These are phyloP conservation scores for Tachuris rubrigastra DNA, from an alignment of 2,113 vertebrate species.

Conservation along the genomic window DNA sequence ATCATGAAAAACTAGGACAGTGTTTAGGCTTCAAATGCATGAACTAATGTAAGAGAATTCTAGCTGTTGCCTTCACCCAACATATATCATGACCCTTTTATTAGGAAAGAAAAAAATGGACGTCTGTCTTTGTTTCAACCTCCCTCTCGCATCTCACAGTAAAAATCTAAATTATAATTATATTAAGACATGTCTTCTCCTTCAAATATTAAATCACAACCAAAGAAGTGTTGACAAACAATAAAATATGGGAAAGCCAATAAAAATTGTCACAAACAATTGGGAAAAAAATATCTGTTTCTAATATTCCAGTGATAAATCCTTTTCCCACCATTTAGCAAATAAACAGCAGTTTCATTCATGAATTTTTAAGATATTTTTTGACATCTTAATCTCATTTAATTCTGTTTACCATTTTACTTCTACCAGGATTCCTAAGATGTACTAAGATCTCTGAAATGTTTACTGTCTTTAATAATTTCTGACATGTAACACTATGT, in stretches of 20 bases:
- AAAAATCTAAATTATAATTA: background rate
- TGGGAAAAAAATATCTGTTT: background rate
- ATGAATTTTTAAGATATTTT: background rate
- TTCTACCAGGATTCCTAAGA: background rate
- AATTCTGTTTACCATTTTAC: background rate
- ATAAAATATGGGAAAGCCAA: background rate
- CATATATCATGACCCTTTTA: background rate
- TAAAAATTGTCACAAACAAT: background rate
- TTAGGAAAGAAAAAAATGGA: background rate
- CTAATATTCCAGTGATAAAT: background rate
- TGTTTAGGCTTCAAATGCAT: background rate
- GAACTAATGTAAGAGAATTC: background rate
- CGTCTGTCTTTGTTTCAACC: background rate
- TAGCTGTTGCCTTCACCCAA: background rate
- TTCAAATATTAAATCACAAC: background rate
- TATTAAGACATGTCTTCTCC: background rate
- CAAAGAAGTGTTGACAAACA: background rate
- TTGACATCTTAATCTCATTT: background rate
- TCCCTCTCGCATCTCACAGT: fast-evolving
- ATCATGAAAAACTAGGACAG: background rate
- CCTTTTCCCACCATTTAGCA: background rate
- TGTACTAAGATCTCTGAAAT: background rate
- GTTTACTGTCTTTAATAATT: background rate
- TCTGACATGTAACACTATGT: background rate
- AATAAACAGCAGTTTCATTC: background rate